Conservation (phyloP, 2,113 vertebrate species). For the Platichthys flesus region DNA sequence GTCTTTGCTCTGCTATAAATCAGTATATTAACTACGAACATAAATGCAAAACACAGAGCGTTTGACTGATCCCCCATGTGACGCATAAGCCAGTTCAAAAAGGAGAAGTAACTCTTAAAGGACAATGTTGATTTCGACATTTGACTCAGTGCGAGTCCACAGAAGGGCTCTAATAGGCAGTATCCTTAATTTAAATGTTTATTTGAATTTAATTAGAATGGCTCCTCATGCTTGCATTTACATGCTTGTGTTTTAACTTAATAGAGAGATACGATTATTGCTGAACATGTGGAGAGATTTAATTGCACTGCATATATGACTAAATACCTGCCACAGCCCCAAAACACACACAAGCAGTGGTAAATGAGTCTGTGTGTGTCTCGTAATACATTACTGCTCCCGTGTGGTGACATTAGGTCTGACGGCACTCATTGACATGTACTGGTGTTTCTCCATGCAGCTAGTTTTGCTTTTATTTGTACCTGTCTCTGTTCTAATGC, state of each 20-base stretch:
- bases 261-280: too few species aligned
- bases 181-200: slow-evolving; percentile 38
- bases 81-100: slow-evolving; percentile 38
- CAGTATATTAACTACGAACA: slow-evolving; percentile 57
- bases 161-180: slow-evolving; percentile 19
- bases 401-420: slow-evolving; percentile 58
- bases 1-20: slow-evolving; percentile 60
- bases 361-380: slow-evolving; percentile 12
- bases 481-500: too few species aligned
- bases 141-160: slow-evolving; percentile 32
- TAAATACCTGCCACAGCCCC: background rate
- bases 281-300: background rate
- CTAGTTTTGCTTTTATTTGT: background rate
- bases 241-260: slow-evolving; percentile 13
- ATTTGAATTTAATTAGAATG: slow-evolving; percentile 30
- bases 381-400: slow-evolving; percentile 60
- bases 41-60: slow-evolving; percentile 34
- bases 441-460: background rate
- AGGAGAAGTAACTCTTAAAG: slow-evolving; percentile 51
- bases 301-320: slow-evolving; percentile 6
- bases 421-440: background rate
- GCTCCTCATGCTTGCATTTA: slow-evolving; percentile 25
- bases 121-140: slow-evolving; percentile 29
- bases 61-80: slow-evolving; percentile 59
- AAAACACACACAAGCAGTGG: background rate